Base-by-base conservation (phyloP, 2,113 vertebrate species). In the Recurvirostra avosetta region DNA sequence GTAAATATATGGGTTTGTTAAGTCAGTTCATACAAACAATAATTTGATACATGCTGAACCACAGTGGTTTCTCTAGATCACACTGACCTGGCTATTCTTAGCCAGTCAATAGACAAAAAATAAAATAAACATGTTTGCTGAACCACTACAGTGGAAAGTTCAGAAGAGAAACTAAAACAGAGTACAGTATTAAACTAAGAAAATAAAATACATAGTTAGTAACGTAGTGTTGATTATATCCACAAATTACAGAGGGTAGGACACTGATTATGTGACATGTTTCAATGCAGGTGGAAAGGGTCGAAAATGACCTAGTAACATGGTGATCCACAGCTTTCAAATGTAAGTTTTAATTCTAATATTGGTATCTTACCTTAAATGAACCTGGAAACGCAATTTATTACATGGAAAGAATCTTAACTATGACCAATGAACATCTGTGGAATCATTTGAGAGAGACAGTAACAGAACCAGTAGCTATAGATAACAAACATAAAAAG, bases 321-420 rank as follows among this genome's bases (percentile, higher is more conserved):
- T 96, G 95, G 92, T 97, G 96, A 97, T 93, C 92, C 96, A 97
- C 96, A 97, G 94, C 96, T 93, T 98, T 97, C 92, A 90, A 96
- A 98, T 97, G 95, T 97, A 98, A 97, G 97, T 97, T 97, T 96
- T 96, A 97, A 97, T 96, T 97, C 96, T 96, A 96, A 97, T 97
- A 94, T 95, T 83, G 81, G 89, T 97, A 93, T 93, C 71, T 96
- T 94, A 93, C 91, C 88, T 85, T 97, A 96, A 96, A 77, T 95
- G 66, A 95, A 95, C 58, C 87, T 92, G 89, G 61, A 97, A 96
- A 89, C 38, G 3, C 71, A 90, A 90, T 74, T 96, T 92, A 88
- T 88, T 80, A 83, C 63, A 81, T 14, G 72, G 68, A 73, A 91
- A 86, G 62, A 93, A 92, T 71, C 83, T 74, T 71, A 92, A 84